A percentile compares a stretch with the other conserved stretches of the same genome.
Evolutionary conservation across 30 jellyfish, hydroid and myxozoan genomes (phyloP).

Genomic region (Pelagia noctiluca): DNA sequence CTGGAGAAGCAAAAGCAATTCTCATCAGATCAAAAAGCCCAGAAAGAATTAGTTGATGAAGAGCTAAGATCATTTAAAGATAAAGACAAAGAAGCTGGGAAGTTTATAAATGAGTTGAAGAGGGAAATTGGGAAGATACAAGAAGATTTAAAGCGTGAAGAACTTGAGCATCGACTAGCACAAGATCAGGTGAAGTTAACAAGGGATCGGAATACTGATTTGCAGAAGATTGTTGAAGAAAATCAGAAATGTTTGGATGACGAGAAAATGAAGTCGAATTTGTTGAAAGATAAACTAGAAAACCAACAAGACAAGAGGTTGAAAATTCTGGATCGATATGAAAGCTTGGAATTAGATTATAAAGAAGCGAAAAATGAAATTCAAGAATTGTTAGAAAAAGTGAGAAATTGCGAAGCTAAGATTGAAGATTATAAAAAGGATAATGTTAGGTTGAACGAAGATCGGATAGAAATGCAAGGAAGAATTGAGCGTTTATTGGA

Average conservation of each 20-base stretch:
- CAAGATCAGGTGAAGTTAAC: neutral
- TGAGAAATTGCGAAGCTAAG: neutral
- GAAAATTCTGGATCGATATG: neutral
- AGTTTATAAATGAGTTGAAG: neutral
- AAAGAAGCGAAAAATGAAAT: constrained; percentile 24
- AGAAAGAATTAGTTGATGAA: constrained; percentile 10
- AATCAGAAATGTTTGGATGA: neutral
- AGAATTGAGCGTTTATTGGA: too few relatives aligned
- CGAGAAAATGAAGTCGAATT: neutral
- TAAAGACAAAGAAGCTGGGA: neutral
- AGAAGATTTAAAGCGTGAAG: neutral
- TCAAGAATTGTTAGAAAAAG: constrained; percentile 14
- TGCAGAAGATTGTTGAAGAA: neutral
- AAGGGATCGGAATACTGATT: neutral
- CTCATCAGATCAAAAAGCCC: too few relatives aligned
- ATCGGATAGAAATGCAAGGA: too few relatives aligned
- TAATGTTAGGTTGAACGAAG: too few relatives aligned
- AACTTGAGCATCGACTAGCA: too few relatives aligned
- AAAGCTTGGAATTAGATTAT: neutral
- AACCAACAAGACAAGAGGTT: neutral
- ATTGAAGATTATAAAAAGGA: neutral
- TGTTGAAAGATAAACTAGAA: neutral
- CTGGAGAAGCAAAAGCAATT: too few relatives aligned
- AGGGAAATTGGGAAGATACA: neutral
- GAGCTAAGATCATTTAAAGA: neutral